Evolutionary conservation across 2,797 vertebrate species (phyloP), one percentile per base, ranked within the genome.

Genomic region (Alauda arvensis): DNA sequence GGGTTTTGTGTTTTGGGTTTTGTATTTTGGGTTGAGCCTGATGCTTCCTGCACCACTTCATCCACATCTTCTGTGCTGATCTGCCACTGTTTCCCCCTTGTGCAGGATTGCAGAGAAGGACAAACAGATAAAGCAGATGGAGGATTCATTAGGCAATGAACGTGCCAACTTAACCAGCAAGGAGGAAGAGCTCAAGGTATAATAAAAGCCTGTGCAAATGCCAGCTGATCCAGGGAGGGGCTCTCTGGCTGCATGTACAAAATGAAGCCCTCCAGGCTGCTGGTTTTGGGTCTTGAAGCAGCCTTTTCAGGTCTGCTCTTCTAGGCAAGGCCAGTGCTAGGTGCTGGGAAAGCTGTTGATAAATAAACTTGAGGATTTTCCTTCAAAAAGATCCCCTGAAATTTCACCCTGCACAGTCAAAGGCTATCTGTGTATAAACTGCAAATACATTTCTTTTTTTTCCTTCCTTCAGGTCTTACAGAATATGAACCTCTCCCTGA

Each of bases 101-200:
- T 65, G 56, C 95, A 99, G 99, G 89, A 95, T 99, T 96, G 97
- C 98, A 71, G 99, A 99, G 92, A 99, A 99, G 90, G 99, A 99
- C 93, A 96, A 98, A 83, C 98, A 99, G 95, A 97, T 99, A 55
- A 99, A 98, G 95, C 98, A 98, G 95, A 97, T 99, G 88, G 99
- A 99, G 95, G 99, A 99, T 93, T 98, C 98, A 33, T 97, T 99
- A 80, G 98, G 98, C 92, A 98, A 96, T 18, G 98, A 99, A 95
- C 97, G 97, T 89, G 98, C 98, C 96, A 98, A 97, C 71, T 97
- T 97, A 66, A 97, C 98, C 78, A 97, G 96, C 96, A 97, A 98
- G 96, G 99, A 99, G 96, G 98, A 98, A 34, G 98, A 98, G 93
- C 98, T 99, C 96, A 99, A 99, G 98, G 99, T 99, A 97, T 28